Percentiles rank a stretch among this genome's conserved stretches.
Conservation (phyloP, 2,113 vertebrate genomes). For the Sander lucioperca region DNA sequence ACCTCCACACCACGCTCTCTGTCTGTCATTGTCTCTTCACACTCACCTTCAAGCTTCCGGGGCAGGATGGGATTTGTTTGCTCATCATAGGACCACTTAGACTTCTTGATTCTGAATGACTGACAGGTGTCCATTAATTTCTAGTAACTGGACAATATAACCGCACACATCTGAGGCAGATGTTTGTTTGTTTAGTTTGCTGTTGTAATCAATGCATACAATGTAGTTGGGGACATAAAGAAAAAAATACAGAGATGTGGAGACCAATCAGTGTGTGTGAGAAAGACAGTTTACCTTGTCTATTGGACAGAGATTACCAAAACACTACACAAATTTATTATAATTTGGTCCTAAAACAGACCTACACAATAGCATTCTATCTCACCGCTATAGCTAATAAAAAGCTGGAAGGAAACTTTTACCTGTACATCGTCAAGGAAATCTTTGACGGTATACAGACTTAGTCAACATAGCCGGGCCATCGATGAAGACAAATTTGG, state of each 20-base stretch:
- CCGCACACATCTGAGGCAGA: neutral
- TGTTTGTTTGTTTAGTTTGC: neutral
- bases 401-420: neutral
- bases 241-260: neutral
- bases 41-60: neutral
- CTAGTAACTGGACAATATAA: neutral
- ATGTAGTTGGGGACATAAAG: neutral
- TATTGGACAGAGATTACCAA: neutral
- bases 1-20: neutral
- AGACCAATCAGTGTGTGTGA: neutral
- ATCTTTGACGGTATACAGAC: too few relatives aligned
- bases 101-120: neutral
- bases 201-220: too few relatives aligned
- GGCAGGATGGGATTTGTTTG: slow-evolving; percentile 3
- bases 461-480: neutral
- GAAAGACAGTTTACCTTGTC: neutral
- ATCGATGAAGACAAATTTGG: neutral
- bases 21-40: slow-evolving; percentile 4
- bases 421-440: neutral
- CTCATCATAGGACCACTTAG: neutral
- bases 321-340: too few relatives aligned
- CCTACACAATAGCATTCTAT: neutral
- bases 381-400: neutral
- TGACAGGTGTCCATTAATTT: neutral
- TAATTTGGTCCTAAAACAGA: neutral